Percentiles rank a stretch among this genome's conserved stretches.
These are phyloP conservation scores for Rhogogaster chlorosoma DNA, from an alignment of 2,888 invertebrate species.

Conservation along the genomic window DNA sequence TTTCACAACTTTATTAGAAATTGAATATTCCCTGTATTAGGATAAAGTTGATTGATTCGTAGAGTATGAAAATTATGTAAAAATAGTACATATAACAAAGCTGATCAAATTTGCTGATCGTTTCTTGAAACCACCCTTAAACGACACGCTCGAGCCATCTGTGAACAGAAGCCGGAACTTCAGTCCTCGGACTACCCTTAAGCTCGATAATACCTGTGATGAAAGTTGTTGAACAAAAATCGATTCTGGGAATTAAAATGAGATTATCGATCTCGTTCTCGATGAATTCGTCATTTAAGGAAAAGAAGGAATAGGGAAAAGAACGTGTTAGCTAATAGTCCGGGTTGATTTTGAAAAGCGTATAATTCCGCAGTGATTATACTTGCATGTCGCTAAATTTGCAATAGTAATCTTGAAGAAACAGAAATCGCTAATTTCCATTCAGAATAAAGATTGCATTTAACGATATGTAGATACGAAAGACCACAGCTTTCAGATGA, in stretches of 20 bases:
- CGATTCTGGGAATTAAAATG: background rate
- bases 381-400: slow-evolving; percentile 44
- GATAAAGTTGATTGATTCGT: background rate
- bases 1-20: background rate
- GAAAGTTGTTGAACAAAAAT: background rate
- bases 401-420: slow-evolving; percentile 44
- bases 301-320: background rate
- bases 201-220: slow-evolving; percentile 9
- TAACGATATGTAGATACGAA: slow-evolving; percentile 73
- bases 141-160: slow-evolving; percentile 40
- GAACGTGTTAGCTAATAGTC: slow-evolving; percentile 8
- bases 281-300: background rate
- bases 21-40: background rate
- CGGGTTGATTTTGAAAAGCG: background rate
- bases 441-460: slow-evolving; percentile 54
- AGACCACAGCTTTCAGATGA: slow-evolving; percentile 70
- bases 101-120: background rate
- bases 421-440: slow-evolving; percentile 40
- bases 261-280: background rate
- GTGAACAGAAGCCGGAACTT: slow-evolving; percentile 19
- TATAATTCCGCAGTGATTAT: slow-evolving; percentile 33
- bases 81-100: background rate
- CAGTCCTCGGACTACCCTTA: background rate
- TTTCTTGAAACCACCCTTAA: background rate
- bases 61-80: background rate